Evolutionary conservation across 2,113 vertebrate genomes (phyloP), one percentile per base, ranked within the genome.

Genomic region (Nanorana parkeri): DNA sequence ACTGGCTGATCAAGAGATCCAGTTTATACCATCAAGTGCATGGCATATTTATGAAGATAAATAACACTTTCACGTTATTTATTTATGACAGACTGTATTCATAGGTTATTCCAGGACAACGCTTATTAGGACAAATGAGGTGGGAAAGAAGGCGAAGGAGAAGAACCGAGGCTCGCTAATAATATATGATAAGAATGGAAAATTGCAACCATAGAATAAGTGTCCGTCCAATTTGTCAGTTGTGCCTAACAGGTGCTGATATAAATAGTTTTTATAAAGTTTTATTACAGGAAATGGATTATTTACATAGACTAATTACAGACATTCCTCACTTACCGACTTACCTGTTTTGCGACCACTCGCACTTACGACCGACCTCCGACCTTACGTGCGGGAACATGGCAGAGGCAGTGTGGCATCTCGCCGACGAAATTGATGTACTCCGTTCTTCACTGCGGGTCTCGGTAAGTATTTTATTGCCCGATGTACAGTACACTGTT

Each of bases 11-110:
- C 78, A 41, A 68, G 67, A 80, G 41, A 69, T 69, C 78, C 55
- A 69, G 55, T 60, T 80, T 23, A 54, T 68, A 60, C 28, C 68
- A 80, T 51, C 36, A 68, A 69, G 23, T 29, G 66, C 32, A 69
- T 55, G 23, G 51, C 65, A 36, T 71, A 80, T 69, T 75, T 61
- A 79, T 79, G 58, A 80, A 80, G 78, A 80, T 68, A 80, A 80
- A 80, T 80, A 28, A 80, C 67, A 32, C 54, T 69, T 36, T 52
- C 32, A 47, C 56, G 17, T 61, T 58, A 69, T 63, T 55, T 78
- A 78, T 78, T 78, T 66, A 17, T 78, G 47, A 63, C 24, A 78
- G 72, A 16, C 29, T 17, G 28, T 61, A 21, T 61, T 61, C 29
- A 7, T 24, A 29, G 72, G 72, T 75, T 75, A 75, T 75, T 75